Base-by-base conservation (phyloP, 1,140 invertebrate genomes). In the Magallana gigas region DNA sequence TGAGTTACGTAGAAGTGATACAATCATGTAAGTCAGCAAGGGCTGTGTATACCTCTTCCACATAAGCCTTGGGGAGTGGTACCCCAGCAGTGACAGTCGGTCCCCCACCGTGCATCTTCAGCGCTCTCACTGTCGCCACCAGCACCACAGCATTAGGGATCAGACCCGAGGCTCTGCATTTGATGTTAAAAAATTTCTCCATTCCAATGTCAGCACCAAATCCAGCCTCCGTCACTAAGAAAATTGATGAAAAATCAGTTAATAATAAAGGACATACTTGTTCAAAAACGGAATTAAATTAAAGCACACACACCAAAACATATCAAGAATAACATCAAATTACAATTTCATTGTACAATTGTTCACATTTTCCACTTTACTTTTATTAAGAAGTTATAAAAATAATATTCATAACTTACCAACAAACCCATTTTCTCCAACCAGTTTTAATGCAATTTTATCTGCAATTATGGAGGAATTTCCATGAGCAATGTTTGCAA, bases 151-250 rank as follows among this genome's bases (percentile, higher is more conserved):
- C 98, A 95, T 97, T 97, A 2, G 99, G 98, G n/a, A 96, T 91
- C 62, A 97, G 96, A 0, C 97, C 97, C 6, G 98, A 99, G 76
- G 97, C 96, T 23, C 98, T 97, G 92, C 98, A 99, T 95, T 99
- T 99, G 84, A 99, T 99, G 94, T 99, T 97, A 94, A 99, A 99
- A 95, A 99, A 99, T 94, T 99, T 99, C 95, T 99, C 99, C 97
- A 99, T 98, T 76, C 98, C 99, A 93, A 99, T 99, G 95, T 99
- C 99, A 12, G 98, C 98, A 29, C 98, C 99, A 95, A 99, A 99
- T 14, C 99, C 99, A 85, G 98, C 98, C 96, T 99, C 99, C 8
- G 99, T 99, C 1, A 99, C 96, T 95, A 89, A 12, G 90, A 85
- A 57, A 18, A 82, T 57, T 56, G 2, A 48, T 11, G 8, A 82